A percentile compares a stretch with the other conserved stretches of the same genome.
Conservation (phyloP, 2,113 vertebrate genomes). For the Tenrec ecaudatus region DNA sequence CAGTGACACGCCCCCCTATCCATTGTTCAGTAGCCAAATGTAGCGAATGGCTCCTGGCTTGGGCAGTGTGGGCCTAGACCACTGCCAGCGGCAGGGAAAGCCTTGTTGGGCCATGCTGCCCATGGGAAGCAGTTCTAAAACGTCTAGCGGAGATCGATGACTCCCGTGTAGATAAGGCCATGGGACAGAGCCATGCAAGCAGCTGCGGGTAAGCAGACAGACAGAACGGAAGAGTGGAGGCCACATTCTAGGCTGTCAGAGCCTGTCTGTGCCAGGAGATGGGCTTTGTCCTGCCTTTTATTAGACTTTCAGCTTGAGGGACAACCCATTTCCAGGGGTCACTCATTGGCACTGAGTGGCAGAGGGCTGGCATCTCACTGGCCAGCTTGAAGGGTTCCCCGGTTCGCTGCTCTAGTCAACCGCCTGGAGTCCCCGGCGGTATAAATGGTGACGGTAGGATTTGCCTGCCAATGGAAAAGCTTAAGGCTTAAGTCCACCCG, state of each 20-base stretch:
- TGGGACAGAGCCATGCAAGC: not conserved
- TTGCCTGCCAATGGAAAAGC: not conserved
- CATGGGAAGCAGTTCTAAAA: no score
- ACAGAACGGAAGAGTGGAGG: no score
- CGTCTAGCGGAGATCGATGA: no score
- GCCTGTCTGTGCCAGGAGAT: not conserved
- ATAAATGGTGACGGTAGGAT: not conserved
- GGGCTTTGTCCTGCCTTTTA: not conserved
- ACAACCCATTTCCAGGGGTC: fast-evolving
- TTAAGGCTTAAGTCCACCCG: not conserved
- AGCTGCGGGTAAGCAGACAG: no score
- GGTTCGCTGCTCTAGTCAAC: slow-evolving; percentile 41
- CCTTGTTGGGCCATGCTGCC: not conserved
- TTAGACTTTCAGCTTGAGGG: not conserved
- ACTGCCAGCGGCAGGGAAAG: not conserved
- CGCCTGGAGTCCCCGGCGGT: not conserved
- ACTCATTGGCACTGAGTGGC: slow-evolving; percentile 34
- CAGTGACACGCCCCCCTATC: not conserved
- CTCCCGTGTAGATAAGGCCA: not conserved
- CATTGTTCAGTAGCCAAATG: not conserved
- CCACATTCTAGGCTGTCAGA: not conserved
- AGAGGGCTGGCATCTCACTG: slow-evolving; percentile 55
- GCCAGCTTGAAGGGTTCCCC: not conserved
- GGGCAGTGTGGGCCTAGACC: fast-evolving
- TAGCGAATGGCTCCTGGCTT: not conserved